Evolutionary conservation across 1,140 invertebrate genomes (phyloP), one percentile per base, ranked within the genome.

Genomic region (Zaprionus kolodkinae): DNA sequence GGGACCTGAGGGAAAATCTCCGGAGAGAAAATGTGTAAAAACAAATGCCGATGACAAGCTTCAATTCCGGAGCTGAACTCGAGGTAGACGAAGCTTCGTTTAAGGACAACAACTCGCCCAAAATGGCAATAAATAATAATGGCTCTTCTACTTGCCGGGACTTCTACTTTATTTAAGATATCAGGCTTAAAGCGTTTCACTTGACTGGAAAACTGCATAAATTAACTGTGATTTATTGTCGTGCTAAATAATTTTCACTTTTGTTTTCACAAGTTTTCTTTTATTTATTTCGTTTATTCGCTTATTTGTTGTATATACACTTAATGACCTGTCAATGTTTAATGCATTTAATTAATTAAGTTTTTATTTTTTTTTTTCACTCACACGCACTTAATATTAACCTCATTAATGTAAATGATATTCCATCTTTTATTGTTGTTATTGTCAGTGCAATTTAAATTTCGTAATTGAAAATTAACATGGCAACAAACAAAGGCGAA

Each of bases 71-170:
- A 69, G 56, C 60, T 54, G 57, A 66, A 25, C 54, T 55, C 67
- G 35, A 72, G 61, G 66, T 40, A 55, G 61, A 60, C 7, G 50
- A 78, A 64, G 45, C 62, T 54, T n/a, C n/a, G 67, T 76, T 79
- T 69, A 75, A 80, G 38, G 33, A 62, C 43, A 45, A 33, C 79
- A 64, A 73, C 54, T 71, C 52, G 21, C 30, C 56, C 12, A 50
- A 15, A 15, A 63, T 48, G 40, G 21, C 25, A 64, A 82, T 82
- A 81, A 82, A 82, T 82, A 82, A 81, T 82, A 82, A 81, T 82
- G 66, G 75, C 63, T 71, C 43, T 78, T 81, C 78, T 69, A 33
- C 57, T 25, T 66, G 52, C 43, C 35, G 59, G 45, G 57, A 38
- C 25, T 27, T 6, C 1, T 38, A 13, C 21, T 38, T 40, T 17